Conservation (phyloP, 2,797 vertebrate species). For the Ispidina lecontei region DNA sequence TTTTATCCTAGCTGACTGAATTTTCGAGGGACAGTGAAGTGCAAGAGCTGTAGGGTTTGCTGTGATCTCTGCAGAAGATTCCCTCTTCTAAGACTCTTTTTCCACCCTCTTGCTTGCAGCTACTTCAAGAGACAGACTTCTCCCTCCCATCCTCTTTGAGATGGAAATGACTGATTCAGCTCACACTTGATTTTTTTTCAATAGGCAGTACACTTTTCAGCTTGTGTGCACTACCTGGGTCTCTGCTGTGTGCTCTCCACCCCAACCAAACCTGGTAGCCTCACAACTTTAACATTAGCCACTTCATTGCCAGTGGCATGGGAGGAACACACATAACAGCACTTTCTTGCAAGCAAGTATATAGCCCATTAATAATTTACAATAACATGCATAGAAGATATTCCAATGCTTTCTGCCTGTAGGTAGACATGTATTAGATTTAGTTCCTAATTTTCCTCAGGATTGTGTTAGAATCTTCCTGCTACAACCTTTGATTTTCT, state of each 20-base stretch:
- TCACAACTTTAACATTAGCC: background rate
- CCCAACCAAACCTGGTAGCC: background rate
- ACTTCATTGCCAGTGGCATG: background rate
- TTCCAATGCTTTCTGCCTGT: background rate
- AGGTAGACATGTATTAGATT: background rate
- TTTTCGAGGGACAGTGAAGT: conserved; percentile 17
- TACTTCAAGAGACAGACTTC: conserved; percentile 46
- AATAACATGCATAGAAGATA: background rate
- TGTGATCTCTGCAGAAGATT: conserved; percentile 61
- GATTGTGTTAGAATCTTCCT: background rate
- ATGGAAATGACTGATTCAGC: conserved; percentile 40
- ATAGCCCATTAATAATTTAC: background rate
- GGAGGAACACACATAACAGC: background rate
- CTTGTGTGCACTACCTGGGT: background rate
- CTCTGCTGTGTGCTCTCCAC: background rate
- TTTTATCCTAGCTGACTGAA: conserved; percentile 18
- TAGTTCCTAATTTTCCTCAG: background rate
- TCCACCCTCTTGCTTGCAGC: conserved; percentile 22
- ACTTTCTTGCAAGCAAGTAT: background rate
- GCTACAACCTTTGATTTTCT: background rate
- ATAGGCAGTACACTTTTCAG: background rate
- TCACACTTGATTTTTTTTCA: background rate
- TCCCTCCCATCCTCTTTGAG: conserved; percentile 50
- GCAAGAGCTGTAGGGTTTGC: background rate
- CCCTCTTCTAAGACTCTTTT: conserved; percentile 43